Evolutionary conservation across 2,797 vertebrate species (phyloP).

Genomic region (Eidolon dupreanum): DNA sequence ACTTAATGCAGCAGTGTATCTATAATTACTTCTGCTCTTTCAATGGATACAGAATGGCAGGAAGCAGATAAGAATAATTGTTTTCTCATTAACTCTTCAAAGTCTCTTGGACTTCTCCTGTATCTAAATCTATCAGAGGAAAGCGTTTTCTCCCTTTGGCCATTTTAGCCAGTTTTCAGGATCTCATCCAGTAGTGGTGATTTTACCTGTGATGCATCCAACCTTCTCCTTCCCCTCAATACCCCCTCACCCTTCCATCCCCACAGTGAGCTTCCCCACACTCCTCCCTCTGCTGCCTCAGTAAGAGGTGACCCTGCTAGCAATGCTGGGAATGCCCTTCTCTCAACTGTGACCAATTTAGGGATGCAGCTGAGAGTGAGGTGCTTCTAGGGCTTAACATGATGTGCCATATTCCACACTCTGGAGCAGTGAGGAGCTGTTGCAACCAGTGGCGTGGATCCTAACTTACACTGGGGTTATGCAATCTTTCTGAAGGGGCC

Average conservation of each 20-base stretch:
- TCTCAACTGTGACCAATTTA: slow-evolving; percentile 49
- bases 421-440: background rate
- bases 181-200: background rate
- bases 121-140: background rate
- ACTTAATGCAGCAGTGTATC: slow-evolving; percentile 22
- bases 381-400: background rate
- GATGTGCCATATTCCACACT: fast-evolving
- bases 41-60: slow-evolving; percentile 25
- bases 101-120: background rate
- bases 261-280: background rate
- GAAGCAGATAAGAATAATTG: slow-evolving; percentile 50
- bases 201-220: background rate
- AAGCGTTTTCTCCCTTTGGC: background rate
- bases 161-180: background rate
- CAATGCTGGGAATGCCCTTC: background rate
- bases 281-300: background rate
- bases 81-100: slow-evolving; percentile 29
- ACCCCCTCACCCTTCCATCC: too few species aligned
- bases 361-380: background rate
- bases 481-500: background rate
- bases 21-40: slow-evolving; percentile 54
- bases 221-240: background rate
- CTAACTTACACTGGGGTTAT: background rate
- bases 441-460: background rate
- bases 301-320: background rate